Percentiles rank a stretch among this genome's conserved stretches.
phyloP scores from a whole-genome alignment of 2,888 invertebrate genomes.

The Ramazzottius varieornatus region DNA sequence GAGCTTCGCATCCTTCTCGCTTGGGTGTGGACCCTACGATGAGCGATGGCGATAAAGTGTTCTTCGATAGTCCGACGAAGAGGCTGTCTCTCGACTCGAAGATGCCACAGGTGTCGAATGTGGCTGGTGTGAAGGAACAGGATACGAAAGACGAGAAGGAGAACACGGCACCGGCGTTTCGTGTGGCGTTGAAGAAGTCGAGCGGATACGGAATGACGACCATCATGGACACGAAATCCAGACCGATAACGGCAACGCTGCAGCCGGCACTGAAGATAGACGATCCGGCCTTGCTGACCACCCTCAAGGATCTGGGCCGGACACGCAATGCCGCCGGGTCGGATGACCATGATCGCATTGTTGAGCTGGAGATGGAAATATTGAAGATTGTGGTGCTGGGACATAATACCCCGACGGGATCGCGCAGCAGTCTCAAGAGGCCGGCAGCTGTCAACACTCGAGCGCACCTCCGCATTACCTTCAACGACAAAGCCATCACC shows the following conservation, averaged over 20 bases:
- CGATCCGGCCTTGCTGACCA: background rate
- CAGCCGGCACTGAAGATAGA: background rate
- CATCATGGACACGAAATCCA: background rate
- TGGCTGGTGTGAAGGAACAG: too few species aligned
- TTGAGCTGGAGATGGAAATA: background rate
- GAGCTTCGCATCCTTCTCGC: too few species aligned
- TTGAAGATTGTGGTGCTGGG: background rate
- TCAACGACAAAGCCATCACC: conserved; percentile 58
- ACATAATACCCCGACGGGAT: background rate
- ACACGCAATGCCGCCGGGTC: background rate
- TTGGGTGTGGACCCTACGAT: too few species aligned
- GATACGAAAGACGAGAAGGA: too few species aligned
- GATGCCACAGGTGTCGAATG: too few species aligned
- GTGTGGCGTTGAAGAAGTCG: background rate
- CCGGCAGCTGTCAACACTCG: background rate
- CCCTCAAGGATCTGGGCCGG: background rate
- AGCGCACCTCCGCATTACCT: conserved; percentile 54
- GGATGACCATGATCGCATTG: background rate
- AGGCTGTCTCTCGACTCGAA: too few species aligned
- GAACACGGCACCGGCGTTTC: background rate
- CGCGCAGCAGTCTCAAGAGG: background rate
- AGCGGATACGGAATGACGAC: background rate
- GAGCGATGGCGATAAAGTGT: too few species aligned
- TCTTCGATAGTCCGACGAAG: too few species aligned
- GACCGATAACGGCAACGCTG: background rate